Evolutionary conservation across 2,888 invertebrate genomes (phyloP).

Genomic region (Epiblema foenella): DNA sequence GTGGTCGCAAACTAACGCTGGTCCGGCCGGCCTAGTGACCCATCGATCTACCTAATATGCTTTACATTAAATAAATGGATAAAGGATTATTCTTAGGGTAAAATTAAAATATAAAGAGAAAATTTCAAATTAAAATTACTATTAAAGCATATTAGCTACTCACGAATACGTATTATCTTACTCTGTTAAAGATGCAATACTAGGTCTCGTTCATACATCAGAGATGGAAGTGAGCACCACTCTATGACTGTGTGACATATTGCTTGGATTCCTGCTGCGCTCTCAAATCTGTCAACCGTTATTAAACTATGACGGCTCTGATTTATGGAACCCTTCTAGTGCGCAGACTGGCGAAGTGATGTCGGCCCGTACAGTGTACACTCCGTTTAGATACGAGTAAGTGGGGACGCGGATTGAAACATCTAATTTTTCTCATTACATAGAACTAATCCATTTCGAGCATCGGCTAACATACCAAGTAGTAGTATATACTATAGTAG

Average conservation of each 20-base stretch:
- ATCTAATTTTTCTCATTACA: constrained; percentile 5
- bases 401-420: constrained; percentile 19
- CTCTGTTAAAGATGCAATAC: background rate
- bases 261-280: constrained; percentile 72
- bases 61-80: no score
- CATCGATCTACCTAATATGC: no score
- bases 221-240: constrained; percentile 54
- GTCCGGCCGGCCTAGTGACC: no score
- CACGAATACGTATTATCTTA: background rate
- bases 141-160: no score
- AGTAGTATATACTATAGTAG: no score
- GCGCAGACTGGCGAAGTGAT: constrained; percentile 34
- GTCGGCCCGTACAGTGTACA: constrained; percentile 1
- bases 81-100: no score
- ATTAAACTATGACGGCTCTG: constrained; percentile 60
- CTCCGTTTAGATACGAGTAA: constrained; percentile 13
- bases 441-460: background rate
- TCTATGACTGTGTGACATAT: constrained; percentile 67
- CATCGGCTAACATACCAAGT: background rate
- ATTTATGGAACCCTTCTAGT: constrained; percentile 44
- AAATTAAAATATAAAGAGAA: no score
- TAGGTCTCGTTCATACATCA: constrained; percentile 45
- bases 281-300: constrained; percentile 74
- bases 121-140: no score
- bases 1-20: no score